These are phyloP conservation scores for Mystacides longicornis DNA, from an alignment of 2,888 invertebrate genomes.

Conservation along the genomic window DNA sequence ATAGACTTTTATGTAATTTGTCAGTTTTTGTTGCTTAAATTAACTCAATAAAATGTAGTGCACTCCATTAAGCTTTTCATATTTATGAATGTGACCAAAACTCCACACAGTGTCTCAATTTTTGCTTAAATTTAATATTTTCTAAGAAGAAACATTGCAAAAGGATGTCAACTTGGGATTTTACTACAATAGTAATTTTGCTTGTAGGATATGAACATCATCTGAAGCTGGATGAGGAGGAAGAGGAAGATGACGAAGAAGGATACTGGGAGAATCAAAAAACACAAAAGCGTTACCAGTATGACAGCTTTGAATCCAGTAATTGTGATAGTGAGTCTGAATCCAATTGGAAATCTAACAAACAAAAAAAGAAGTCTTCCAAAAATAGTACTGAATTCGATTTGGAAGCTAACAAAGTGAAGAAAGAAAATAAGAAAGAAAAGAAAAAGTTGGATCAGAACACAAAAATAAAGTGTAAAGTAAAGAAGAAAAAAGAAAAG, in stretches of 20 bases:
- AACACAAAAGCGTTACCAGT: background rate
- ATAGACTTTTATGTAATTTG: too few relatives aligned
- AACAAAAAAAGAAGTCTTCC: conserved; percentile 14
- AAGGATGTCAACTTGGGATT: too few relatives aligned
- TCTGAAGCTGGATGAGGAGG: conserved; percentile 35
- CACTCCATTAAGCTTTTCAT: too few relatives aligned
- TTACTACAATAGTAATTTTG: background rate
- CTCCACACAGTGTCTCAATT: too few relatives aligned
- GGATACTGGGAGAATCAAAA: conserved; percentile 28
- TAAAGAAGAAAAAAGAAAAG: conserved; percentile 11
- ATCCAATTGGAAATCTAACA: conserved; percentile 12
- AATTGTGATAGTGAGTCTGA: conserved; percentile 1
- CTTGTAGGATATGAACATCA: conserved; percentile 43
- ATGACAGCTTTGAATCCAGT: conserved; percentile 29
- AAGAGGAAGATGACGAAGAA: conserved; percentile 31
- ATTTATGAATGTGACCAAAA: too few relatives aligned
- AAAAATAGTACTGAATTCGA: conserved; percentile 3
- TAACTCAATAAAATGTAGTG: too few relatives aligned
- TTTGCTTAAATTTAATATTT: too few relatives aligned
- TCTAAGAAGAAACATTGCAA: too few relatives aligned
- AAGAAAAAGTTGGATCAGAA: conserved; percentile 30
- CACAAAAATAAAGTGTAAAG: conserved; percentile 10
- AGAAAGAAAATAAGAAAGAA: conserved; percentile 8
- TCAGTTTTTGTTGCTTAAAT: too few relatives aligned
- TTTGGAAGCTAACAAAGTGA: background rate